Evolutionary conservation across 1,140 invertebrate species (phyloP), one percentile per base, ranked within the genome.

Genomic region (Ooceraea biroi): DNA sequence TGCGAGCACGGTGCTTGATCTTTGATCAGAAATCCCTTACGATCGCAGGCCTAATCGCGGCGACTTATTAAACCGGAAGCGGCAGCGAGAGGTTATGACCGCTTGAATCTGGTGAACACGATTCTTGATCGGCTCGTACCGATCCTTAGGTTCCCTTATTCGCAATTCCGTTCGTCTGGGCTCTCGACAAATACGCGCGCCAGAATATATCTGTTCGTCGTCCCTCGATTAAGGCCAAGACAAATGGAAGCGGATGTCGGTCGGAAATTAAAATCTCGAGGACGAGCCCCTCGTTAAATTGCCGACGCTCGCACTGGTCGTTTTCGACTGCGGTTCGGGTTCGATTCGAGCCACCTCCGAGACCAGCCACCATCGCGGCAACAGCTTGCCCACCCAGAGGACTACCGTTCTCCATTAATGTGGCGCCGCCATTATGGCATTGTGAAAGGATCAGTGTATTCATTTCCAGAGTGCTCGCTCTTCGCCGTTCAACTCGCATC

Each of bases 181-280:
- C 22, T 57, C 11, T 57, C 69, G 61, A 83, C 71, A 72, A 86
- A 86, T 83, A 85, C 80, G 63, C 55, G 63, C 66, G 63, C 76
- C 65, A 50, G 77, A 52, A 41, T 65, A 71, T 73, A 83, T 80
- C 65, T 86, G 66, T 72, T 83, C 27, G 44, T 25, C 69, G 11
- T 48, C 65, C 71, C 83, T 88, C 85, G 85, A 87, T 87, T 80
- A 87, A 87, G 85, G 76, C 83, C 82, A 85, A 88, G 87, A 87
- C 87, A 87, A 82, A 88, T 87, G 85, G 83, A 82, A 84, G 82
- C 85, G 87, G 83, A 88, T 88, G 82, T 87, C 85, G 82, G 71
- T 82, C 83, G 87, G 87, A 88, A 88, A 88, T 88, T 88, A 88
- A 88, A 88, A 88, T 87, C 85, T 87, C 87, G 85, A 82, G 85